phyloP scores from a whole-genome alignment of 1,140 invertebrate species.

The Diabrotica virgifera region DNA sequence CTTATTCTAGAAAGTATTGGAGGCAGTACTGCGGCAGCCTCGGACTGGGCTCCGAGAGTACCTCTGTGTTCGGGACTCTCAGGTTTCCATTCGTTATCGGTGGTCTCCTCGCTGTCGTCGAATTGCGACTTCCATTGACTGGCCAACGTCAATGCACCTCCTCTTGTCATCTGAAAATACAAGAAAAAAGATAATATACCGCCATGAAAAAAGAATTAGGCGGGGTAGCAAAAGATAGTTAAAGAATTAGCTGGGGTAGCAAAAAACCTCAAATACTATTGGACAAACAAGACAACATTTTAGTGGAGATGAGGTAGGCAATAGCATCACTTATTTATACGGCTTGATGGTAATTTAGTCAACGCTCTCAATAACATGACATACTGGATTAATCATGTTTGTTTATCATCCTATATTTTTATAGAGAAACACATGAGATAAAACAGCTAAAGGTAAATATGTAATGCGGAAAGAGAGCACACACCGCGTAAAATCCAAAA shows the following conservation, averaged over 20 bases:
- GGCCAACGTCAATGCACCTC: slow-evolving; percentile 75
- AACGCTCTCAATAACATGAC: too few species aligned
- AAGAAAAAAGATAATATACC: not conserved
- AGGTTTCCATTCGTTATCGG: slow-evolving; percentile 89
- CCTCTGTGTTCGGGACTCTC: slow-evolving; percentile 71
- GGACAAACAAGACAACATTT: too few species aligned
- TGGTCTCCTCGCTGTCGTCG: slow-evolving; percentile 87
- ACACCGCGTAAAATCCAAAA: too few species aligned
- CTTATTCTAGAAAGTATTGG: slow-evolving; percentile 57
- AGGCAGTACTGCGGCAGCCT: slow-evolving; percentile 38
- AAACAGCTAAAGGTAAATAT: too few species aligned
- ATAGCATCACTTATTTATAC: not conserved
- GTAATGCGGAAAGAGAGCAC: too few species aligned
- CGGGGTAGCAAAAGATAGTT: too few species aligned
- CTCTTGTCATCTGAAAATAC: slow-evolving; percentile 59
- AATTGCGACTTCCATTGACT: slow-evolving; percentile 94
- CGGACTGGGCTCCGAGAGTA: slow-evolving; percentile 22
- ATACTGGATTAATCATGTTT: too few species aligned
- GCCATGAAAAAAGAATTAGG: too few species aligned
- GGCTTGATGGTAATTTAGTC: not conserved
- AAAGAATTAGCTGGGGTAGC: too few species aligned
- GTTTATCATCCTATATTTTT: too few species aligned
- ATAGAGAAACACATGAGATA: too few species aligned
- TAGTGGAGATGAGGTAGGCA: not conserved
- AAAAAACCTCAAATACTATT: too few species aligned